These are phyloP conservation scores for Sialis fuliginosa DNA, from an alignment of 2,888 invertebrate genomes.

Conservation along the genomic window DNA sequence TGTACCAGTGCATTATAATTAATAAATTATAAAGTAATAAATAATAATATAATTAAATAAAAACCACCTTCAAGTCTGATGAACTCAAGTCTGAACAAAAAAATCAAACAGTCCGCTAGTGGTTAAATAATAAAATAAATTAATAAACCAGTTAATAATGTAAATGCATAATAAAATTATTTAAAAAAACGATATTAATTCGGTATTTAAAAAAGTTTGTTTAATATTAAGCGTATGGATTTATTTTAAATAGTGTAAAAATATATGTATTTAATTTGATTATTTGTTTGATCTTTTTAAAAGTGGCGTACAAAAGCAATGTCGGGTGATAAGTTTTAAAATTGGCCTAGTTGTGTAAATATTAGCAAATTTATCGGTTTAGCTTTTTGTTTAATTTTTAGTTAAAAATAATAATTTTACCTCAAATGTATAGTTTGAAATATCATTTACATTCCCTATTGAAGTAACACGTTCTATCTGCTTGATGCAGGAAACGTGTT, in stretches of 20 bases:
- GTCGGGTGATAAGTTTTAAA: background rate
- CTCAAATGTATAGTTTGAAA: background rate
- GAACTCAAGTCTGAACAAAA: slow-evolving; percentile 22
- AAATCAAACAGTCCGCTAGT: background rate
- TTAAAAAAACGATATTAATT: no score
- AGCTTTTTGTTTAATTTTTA: background rate
- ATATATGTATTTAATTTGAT: background rate
- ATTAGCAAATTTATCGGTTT: background rate
- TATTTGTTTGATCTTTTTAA: background rate
- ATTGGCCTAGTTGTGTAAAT: background rate
- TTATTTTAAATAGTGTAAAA: background rate
- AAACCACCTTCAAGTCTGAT: slow-evolving; percentile 20
- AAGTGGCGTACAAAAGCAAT: background rate
- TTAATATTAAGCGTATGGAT: background rate
- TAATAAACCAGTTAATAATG: background rate
- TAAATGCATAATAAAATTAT: no score
- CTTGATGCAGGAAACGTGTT: no score
- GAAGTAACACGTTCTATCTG: background rate
- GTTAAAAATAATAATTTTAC: background rate
- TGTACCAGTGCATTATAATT: slow-evolving; percentile 1
- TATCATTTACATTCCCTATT: background rate
- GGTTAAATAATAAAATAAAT: background rate
- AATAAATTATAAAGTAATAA: background rate
- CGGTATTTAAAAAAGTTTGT: background rate
- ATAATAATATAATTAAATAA: no score